A percentile compares a stretch with the other conserved stretches of the same genome.
These are phyloP conservation scores for Rhagoletis zephyria DNA, from an alignment of 1,140 invertebrate species.

Conservation along the genomic window DNA sequence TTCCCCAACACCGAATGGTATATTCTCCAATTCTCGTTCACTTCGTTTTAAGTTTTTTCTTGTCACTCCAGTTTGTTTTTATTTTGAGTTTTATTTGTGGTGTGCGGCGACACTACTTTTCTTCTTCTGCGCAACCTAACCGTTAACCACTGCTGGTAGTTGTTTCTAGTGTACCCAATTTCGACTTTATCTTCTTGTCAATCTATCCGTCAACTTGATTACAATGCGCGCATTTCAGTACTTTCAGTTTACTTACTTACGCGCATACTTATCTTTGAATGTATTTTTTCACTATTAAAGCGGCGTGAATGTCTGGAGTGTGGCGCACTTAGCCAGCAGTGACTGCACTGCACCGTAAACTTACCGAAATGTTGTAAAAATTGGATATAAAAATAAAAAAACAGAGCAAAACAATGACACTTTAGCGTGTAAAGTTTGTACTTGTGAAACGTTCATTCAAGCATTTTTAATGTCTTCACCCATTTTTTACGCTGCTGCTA, in stretches of 20 bases:
- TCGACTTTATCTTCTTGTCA: slow-evolving; percentile 34
- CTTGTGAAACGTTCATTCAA: not conserved
- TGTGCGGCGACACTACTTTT: not conserved
- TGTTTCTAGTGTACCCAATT: slow-evolving; percentile 33
- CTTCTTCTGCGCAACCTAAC: not conserved
- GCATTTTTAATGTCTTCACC: slow-evolving; percentile 6
- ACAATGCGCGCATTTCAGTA: slow-evolving; percentile 4
- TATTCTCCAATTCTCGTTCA: not conserved
- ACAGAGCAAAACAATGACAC: not conserved
- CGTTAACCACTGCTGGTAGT: not conserved
- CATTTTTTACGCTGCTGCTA: not conserved
- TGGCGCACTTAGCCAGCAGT: not conserved
- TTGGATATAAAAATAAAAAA: no score
- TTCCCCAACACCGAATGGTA: not conserved
- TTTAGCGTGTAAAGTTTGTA: not conserved
- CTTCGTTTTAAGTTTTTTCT: slow-evolving; percentile 8
- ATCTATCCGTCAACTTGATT: not conserved
- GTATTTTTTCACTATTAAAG: not conserved
- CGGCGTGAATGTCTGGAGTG: not conserved
- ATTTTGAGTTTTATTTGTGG: not conserved
- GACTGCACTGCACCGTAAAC: not conserved
- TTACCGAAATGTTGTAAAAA: not conserved
- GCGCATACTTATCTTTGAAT: not conserved
- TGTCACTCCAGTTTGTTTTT: not conserved
- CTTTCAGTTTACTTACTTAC: not conserved